These are phyloP conservation scores for Dastarcus helophoroides DNA, from an alignment of 2,888 invertebrate species.

Conservation along the genomic window DNA sequence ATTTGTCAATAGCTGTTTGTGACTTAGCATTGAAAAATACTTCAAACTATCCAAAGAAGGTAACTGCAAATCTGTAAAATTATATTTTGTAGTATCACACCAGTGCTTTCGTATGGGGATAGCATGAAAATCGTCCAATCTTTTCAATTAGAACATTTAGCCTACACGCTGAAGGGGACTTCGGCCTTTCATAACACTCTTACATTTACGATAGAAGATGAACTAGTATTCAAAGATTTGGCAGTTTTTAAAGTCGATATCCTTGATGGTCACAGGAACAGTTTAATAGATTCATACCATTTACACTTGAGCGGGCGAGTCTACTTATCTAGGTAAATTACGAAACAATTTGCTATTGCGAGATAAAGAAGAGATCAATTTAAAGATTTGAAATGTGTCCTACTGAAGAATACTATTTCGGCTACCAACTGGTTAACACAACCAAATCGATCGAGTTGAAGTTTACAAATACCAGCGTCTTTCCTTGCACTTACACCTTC, in stretches of 20 bases:
- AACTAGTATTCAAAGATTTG: conserved; percentile 21
- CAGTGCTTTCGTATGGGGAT: conserved; percentile 17
- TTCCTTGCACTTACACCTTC: conserved; percentile 35
- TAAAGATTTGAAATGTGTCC: conserved; percentile 48
- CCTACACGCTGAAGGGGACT: conserved; percentile 11
- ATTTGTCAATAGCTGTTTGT: too few species aligned
- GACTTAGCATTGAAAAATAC: too few species aligned
- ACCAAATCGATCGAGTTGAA: conserved; percentile 43
- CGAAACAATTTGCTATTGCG: conserved; percentile 8
- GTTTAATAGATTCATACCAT: conserved; percentile 21
- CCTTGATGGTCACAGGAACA: conserved; percentile 23
- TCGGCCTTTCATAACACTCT: conserved; percentile 16
- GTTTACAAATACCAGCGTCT: conserved; percentile 49
- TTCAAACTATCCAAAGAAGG: too few species aligned
- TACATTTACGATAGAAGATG: conserved; percentile 21
- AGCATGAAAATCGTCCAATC: conserved; percentile 8
- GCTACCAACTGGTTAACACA: conserved; percentile 43
- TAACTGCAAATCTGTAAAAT: too few species aligned
- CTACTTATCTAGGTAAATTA: too few species aligned
- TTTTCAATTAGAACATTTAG: conserved; percentile 16
- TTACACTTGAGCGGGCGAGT: too few species aligned
- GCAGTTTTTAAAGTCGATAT: conserved; percentile 26
- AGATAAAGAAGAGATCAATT: conserved; percentile 7
- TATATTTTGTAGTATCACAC: conserved; percentile 9
- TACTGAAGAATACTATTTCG: conserved; percentile 46